Evolutionary conservation across 2,888 invertebrate genomes (phyloP).

Genomic region (Malthinus seriepunctatus): DNA sequence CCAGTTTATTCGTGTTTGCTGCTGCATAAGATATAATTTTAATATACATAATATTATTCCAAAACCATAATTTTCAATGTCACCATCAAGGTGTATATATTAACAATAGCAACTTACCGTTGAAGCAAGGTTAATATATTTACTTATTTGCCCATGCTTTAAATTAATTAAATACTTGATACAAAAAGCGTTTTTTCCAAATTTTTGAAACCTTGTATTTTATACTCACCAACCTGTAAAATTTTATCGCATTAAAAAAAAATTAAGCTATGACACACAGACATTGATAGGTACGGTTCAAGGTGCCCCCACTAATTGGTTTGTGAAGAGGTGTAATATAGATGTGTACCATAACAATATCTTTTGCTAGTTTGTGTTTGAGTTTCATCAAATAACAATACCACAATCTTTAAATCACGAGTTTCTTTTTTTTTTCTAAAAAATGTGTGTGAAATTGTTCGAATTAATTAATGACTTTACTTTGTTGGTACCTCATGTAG

Average conservation of each 20-base stretch:
- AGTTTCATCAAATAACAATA: conserved; percentile 7
- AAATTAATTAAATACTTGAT: background rate
- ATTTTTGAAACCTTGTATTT: background rate
- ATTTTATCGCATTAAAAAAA: background rate
- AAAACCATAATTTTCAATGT: conserved; percentile 29
- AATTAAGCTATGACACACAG: conserved; percentile 11
- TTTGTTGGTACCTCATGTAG: background rate
- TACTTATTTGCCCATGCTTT: background rate
- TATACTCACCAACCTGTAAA: background rate
- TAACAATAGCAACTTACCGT: conserved; percentile 23
- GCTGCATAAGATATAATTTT: conserved; percentile 14
- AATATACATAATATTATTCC: conserved; percentile 20
- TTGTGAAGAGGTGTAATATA: conserved; percentile 28
- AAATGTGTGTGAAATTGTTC: too few relatives aligned
- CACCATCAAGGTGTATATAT: conserved; percentile 30
- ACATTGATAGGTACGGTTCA: conserved; percentile 24
- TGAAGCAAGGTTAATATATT: conserved; percentile 26
- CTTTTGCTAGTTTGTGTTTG: conserved; percentile 13
- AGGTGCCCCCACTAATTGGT: conserved; percentile 26
- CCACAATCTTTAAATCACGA: too few relatives aligned
- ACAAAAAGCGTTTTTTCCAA: background rate
- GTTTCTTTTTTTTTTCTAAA: too few relatives aligned
- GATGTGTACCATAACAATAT: conserved; percentile 23
- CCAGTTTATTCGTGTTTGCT: background rate
- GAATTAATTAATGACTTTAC: too few relatives aligned